Base-by-base conservation (phyloP, 2,888 invertebrate species). In the Lagria hirta region DNA sequence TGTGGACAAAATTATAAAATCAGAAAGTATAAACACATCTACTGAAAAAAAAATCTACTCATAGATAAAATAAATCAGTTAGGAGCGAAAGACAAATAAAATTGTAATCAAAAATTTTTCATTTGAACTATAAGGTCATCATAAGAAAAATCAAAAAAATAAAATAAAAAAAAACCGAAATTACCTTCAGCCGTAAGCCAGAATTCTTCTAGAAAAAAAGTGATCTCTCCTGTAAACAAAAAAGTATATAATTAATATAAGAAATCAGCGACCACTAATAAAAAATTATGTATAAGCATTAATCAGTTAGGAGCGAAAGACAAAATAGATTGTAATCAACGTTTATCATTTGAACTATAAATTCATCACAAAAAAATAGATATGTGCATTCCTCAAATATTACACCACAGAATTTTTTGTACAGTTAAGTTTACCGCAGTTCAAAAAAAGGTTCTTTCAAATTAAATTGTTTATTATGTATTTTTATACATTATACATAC, bases 291-390 rank as follows among this genome's bases (percentile, higher is more conserved):
- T n/a, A 7, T 11, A 13, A 27, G 4, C 11, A 7, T 14, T 43
- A 10, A 51, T 77, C 77, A 78, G 77, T 73, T 77, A 77, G 77
- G 76, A 75, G 73, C 72, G 73, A 73, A 73, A 74, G 73, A 74
- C 72, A 72, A 62, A 61, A 57, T 33, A 47, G 46, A 51, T 61
- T 63, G 70, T 73, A 55, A 58, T 58, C 58, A 61, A 27, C n/a
- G n/a, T n/a, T n/a, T n/a, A 23, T 69, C 68, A 67, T 60, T 51
- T 69, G 69, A 68, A 68, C 66, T 69, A 69, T 65, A 62, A 45
- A 50, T 22, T 68, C 66, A 69, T 66, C 65, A 64, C 43, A 26
- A 26, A 24, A 34, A 27, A 32, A 34, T 10, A 15, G 15, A 5
- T 6, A 5, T 28, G 16, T 29, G 16, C 15, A 27, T n/a, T 5